Percentiles rank a stretch among this genome's conserved stretches.
These are phyloP conservation scores for Ectemnius continuus DNA, from an alignment of 2,888 invertebrate genomes.

Conservation along the genomic window DNA sequence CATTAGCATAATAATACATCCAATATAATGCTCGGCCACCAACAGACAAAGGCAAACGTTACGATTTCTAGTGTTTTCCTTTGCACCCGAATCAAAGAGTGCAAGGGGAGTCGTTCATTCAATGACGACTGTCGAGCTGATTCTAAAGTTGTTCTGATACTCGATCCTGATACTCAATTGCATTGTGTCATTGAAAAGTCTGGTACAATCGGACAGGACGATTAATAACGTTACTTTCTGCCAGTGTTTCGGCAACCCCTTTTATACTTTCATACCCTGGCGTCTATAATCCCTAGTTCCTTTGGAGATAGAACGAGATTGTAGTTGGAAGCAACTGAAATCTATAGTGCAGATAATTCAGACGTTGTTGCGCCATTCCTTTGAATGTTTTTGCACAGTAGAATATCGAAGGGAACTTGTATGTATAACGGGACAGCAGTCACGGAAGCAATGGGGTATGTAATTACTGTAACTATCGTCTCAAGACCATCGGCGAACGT, in stretches of 20 bases:
- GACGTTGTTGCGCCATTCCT: neutral
- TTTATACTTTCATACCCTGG: too few relatives aligned
- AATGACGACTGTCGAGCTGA: too few relatives aligned
- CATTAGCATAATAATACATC: constrained; percentile 15
- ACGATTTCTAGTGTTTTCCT: neutral
- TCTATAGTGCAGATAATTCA: neutral
- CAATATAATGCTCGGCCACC: neutral
- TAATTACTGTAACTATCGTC: neutral
- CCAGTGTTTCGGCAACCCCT: too few relatives aligned
- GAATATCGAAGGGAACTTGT: neutral
- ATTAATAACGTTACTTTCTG: too few relatives aligned
- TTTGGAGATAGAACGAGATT: too few relatives aligned
- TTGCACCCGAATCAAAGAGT: too few relatives aligned
- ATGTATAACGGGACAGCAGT: constrained; percentile 3
- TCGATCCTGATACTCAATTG: too few relatives aligned
- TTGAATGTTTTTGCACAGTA: neutral
- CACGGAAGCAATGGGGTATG: constrained; percentile 2
- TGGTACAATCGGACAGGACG: too few relatives aligned
- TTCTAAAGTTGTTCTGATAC: too few relatives aligned
- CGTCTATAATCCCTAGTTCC: too few relatives aligned
- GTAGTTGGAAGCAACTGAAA: neutral
- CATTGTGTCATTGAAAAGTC: too few relatives aligned
- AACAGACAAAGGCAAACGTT: constrained; percentile 1
- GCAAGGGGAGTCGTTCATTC: too few relatives aligned
- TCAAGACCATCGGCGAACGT: neutral